phyloP scores from a whole-genome alignment of 2,888 invertebrate species.

The Apotomis betuletana region DNA sequence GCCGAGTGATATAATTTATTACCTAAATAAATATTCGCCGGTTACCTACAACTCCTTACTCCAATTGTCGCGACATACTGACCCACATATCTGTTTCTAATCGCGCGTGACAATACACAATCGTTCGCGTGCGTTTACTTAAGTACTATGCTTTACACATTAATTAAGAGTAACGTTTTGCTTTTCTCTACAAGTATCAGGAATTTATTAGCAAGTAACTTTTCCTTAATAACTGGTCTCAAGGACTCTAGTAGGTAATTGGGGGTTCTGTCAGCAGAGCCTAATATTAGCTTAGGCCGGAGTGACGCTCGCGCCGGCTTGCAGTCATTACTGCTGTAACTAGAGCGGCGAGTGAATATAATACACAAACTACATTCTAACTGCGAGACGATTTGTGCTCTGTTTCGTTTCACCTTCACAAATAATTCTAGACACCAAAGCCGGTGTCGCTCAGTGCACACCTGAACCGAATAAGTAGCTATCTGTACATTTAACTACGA shows the following conservation, averaged over 20 bases:
- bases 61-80: constrained; percentile 59
- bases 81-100: constrained; percentile 70
- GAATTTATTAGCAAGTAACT: constrained; percentile 25
- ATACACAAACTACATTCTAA: constrained; percentile 55
- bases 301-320: constrained; percentile 43
- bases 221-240: constrained; percentile 27
- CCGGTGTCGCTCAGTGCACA: constrained; percentile 2
- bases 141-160: constrained; percentile 47
- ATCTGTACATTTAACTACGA: constrained; percentile 9
- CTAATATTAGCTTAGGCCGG: constrained; percentile 28
- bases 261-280: constrained; percentile 26
- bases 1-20: constrained; percentile 30
- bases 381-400: constrained; percentile 67
- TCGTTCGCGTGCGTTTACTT: constrained; percentile 59
- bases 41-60: constrained; percentile 45
- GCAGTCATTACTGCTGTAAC: constrained; percentile 61
- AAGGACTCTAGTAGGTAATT: constrained; percentile 22
- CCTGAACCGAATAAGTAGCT: constrained; percentile 1
- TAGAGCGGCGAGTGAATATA: constrained; percentile 65
- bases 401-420: constrained; percentile 73
- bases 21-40: constrained; percentile 24
- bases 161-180: constrained; percentile 47
- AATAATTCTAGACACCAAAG: constrained; percentile 47
- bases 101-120: constrained; percentile 70
- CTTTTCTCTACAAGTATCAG: constrained; percentile 44